phyloP scores from a whole-genome alignment of 2,797 vertebrate species.

The Pseudochirops corinnae region DNA sequence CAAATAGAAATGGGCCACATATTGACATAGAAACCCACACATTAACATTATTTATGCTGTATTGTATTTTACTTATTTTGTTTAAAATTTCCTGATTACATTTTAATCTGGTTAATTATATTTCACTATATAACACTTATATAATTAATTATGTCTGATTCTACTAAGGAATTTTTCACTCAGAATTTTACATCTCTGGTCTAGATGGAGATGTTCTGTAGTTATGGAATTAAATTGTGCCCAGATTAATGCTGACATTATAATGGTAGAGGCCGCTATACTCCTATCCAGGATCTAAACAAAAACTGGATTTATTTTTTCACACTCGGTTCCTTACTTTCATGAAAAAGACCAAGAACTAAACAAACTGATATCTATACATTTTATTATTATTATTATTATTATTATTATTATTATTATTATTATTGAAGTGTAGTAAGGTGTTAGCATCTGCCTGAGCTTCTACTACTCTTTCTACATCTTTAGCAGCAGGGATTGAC shows the following conservation, averaged over 20 bases:
- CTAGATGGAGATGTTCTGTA: background rate
- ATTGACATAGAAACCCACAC: background rate
- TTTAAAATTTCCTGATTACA: background rate
- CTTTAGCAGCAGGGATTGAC: background rate
- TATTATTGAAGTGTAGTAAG: background rate
- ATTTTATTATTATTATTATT: background rate
- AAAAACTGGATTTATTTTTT: background rate
- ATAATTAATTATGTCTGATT: background rate
- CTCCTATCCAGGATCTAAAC: background rate
- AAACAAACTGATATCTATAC: background rate
- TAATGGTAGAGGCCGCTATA: background rate
- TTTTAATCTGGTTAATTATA: background rate
- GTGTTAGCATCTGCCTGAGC: background rate
- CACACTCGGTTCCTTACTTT: background rate
- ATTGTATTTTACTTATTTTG: background rate
- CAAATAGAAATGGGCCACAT: background rate
- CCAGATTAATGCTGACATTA: background rate
- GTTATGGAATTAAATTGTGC: background rate
- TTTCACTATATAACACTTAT: background rate
- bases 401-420: background rate
- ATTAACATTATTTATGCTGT: background rate
- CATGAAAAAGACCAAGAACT: background rate
- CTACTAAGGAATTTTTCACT: background rate
- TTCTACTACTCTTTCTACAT: background rate
- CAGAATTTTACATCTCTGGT: background rate